Percentiles rank a stretch among this genome's conserved stretches.
phyloP scores from a whole-genome alignment of 1,140 invertebrate genomes.

The Leptinotarsa defecta region DNA sequence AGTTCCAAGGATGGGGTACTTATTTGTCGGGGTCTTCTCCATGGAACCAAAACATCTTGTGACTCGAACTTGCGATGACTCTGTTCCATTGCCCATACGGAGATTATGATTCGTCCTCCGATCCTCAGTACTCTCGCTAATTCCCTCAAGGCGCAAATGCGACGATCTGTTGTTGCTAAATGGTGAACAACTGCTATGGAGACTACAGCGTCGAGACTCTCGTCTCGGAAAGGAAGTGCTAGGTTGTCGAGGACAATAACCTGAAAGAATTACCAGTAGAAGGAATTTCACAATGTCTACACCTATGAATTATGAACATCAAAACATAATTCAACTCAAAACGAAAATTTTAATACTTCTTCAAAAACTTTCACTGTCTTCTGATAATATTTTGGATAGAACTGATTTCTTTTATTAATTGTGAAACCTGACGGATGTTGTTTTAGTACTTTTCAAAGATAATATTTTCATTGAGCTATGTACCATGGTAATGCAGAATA shows the following conservation, averaged over 20 bases:
- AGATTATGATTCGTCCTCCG: slow-evolving; percentile 90
- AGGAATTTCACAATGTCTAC: slow-evolving; percentile 14
- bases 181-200: slow-evolving; percentile 95
- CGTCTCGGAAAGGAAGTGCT: slow-evolving; percentile 86
- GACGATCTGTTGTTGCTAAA: slow-evolving; percentile 88
- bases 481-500: too few relatives aligned
- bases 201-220: slow-evolving; percentile 91
- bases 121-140: slow-evolving; percentile 85
- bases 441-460: too few relatives aligned
- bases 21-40: slow-evolving; percentile 77
- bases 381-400: too few relatives aligned
- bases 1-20: slow-evolving; percentile 70
- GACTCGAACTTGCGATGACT: slow-evolving; percentile 77
- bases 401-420: too few relatives aligned
- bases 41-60: slow-evolving; percentile 94
- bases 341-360: too few relatives aligned
- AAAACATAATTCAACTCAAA: too few relatives aligned
- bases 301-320: too few relatives aligned
- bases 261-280: slow-evolving; percentile 56
- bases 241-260: slow-evolving; percentile 89
- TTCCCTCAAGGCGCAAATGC: slow-evolving; percentile 85
- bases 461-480: too few relatives aligned
- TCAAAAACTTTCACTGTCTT: too few relatives aligned
- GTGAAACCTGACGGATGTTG: too few relatives aligned
- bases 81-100: slow-evolving; percentile 97